Conservation (phyloP, 2,797 vertebrate genomes). For the Pantherophis alleghaniensis region DNA sequence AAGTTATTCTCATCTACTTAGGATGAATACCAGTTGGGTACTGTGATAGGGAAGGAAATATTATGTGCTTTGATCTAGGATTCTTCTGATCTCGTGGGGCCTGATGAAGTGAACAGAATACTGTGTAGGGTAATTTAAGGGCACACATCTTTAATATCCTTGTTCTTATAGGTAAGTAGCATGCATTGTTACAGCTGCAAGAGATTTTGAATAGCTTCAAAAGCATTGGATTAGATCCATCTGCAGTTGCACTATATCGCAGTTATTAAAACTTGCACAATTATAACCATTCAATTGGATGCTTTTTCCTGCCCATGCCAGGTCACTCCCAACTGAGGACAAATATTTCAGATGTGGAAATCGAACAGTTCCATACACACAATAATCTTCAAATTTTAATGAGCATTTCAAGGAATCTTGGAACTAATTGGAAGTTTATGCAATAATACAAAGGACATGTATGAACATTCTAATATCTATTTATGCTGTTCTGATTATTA, state of each 20-base stretch:
- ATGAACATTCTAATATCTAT: not conserved
- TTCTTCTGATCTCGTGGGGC: not conserved
- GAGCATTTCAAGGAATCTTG: not conserved
- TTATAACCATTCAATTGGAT: not conserved
- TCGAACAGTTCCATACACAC: not conserved
- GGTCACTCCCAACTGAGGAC: not conserved
- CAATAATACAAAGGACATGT: not conserved
- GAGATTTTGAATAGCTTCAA: not conserved
- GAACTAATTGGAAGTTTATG: not conserved
- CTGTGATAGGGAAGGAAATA: not conserved
- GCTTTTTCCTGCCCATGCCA: not conserved
- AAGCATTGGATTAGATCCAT: not conserved
- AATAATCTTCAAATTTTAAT: not conserved
- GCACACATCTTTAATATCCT: not conserved
- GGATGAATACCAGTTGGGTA: not conserved
- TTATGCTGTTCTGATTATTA: not conserved
- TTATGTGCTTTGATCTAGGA: not conserved
- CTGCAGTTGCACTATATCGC: not conserved
- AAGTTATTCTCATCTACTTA: not conserved
- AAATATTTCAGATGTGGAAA: not conserved
- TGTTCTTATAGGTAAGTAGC: not conserved
- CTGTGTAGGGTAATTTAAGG: not conserved
- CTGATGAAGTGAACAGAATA: not conserved
- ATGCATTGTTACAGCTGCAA: not conserved
- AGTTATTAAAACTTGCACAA: not conserved